A percentile compares a stretch with the other conserved stretches of the same genome.
These are phyloP conservation scores for Grammomys surdaster DNA, from an alignment of 2,113 vertebrate genomes.

Conservation along the genomic window DNA sequence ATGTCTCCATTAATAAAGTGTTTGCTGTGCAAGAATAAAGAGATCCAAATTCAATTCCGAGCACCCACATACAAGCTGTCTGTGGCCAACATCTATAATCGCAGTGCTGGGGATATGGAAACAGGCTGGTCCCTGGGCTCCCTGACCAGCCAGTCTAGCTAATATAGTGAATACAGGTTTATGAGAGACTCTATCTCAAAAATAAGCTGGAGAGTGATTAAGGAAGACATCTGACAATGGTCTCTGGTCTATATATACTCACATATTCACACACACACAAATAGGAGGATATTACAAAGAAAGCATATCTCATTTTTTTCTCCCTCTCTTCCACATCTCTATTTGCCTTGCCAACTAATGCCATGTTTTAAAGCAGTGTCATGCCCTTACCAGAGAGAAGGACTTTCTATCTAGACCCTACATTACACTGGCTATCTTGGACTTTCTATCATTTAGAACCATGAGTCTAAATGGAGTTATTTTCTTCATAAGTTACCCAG, in stretches of 20 bases:
- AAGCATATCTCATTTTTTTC: neutral
- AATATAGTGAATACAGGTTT: neutral
- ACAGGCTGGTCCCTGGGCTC: neutral
- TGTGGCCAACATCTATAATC: neutral
- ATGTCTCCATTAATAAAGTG: neutral
- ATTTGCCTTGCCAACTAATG: neutral
- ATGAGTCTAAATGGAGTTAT: neutral
- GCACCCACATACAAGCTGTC: neutral
- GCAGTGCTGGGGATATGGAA: neutral
- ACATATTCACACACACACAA: neutral
- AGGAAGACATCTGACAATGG: neutral
- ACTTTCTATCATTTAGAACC: neutral
- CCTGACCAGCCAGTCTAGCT: neutral
- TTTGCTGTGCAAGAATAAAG: neutral
- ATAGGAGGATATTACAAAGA: neutral
- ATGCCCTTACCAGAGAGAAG: neutral
- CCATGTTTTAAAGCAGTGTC: neutral
- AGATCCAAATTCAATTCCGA: too few relatives aligned
- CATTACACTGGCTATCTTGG: too few relatives aligned
- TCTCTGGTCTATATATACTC: neutral
- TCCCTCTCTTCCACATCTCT: neutral
- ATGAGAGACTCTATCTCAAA: neutral
- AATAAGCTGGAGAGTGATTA: neutral
- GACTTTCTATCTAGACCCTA: neutral
- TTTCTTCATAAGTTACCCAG: neutral